A percentile compares a stretch with the other conserved stretches of the same genome.
Evolutionary conservation across 2,113 vertebrate species (phyloP).

Genomic region (Hippocampus mohnikei): DNA sequence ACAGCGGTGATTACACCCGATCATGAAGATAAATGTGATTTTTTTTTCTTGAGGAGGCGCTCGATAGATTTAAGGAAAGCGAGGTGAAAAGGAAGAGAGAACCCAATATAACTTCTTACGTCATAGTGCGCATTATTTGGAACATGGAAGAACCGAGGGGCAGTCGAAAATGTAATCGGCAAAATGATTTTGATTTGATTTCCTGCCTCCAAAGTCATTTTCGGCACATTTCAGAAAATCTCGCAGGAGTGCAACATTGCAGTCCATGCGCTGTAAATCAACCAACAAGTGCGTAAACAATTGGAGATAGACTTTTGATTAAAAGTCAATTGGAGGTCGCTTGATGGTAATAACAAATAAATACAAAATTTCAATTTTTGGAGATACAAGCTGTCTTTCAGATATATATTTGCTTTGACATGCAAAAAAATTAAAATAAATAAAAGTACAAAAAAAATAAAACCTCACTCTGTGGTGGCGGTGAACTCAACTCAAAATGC

Average conservation of each 20-base stretch:
- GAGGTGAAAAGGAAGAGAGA: neutral
- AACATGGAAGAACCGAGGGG: neutral
- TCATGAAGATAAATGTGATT: constrained; percentile 2
- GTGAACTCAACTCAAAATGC: too few relatives aligned
- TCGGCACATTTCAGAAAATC: neutral
- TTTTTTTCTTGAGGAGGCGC: neutral
- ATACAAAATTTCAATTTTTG: too few relatives aligned
- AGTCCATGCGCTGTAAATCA: neutral
- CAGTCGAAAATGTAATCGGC: neutral
- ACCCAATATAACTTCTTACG: constrained; percentile 15
- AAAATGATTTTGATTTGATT: neutral
- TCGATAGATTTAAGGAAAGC: constrained; percentile 1
- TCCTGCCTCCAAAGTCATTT: neutral
- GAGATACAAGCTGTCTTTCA: too few relatives aligned
- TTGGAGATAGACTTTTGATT: neutral
- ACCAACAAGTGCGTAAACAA: neutral
- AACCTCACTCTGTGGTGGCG: too few relatives aligned
- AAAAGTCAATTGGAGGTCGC: neutral
- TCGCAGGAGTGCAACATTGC: neutral
- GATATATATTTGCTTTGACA: too few relatives aligned
- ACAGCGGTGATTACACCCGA: constrained; percentile 3
- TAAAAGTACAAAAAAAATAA: neutral
- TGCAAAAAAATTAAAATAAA: too few relatives aligned
- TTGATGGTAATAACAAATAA: too few relatives aligned
- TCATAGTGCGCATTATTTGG: constrained; percentile 4